Evolutionary conservation across 1,140 invertebrate species (phyloP), one percentile per base, ranked within the genome.

Genomic region (Bombyx mandarina): DNA sequence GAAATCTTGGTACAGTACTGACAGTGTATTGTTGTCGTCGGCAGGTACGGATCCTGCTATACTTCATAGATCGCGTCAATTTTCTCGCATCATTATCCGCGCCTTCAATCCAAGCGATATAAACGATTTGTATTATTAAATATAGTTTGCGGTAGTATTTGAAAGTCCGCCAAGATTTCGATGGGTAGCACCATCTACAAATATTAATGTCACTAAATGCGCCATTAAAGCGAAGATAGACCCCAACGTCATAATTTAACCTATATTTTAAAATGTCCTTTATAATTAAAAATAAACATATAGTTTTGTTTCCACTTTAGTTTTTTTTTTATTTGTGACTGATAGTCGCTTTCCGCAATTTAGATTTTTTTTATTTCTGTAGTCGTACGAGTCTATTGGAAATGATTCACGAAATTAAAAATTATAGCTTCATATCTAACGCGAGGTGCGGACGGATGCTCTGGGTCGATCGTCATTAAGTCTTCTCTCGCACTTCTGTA

Each of bases 81-180:
- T 18, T 18, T 18, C 12, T 18, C 7, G 62, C 70, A 58, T 70
- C 63, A 35, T 35, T 35, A 35, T 35, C 26, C 26, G 66, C 67
- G 67, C 63, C 61, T 71, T 67, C 65, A 62, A 71, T 72, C 64
- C 70, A 75, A 73, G 56, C 57, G 61, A 67, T 67, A 67, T 61
- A 53, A 58, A 47, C 64, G 67, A 75, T 72, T 74, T 72, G 66
- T 79, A 73, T 66, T 58, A 79, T 77, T 70, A 72, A 75, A 77
- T 80, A 69, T 76, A 77, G 66, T 75, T 75, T 77, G 66, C 66
- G 65, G 68, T 68, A 63, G 45, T 67, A 75, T 79, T 82, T 84
- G 81, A 84, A 81, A 76, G 71, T 69, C 58, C 75, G 81, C 81
- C 81, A 82, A 84, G 69, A 73, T 62, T 69, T 70, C 65, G 54